A percentile compares a stretch with the other conserved stretches of the same genome.
These are phyloP conservation scores for Datnioides undecimradiatus DNA, from an alignment of 2,113 vertebrate species.

Conservation along the genomic window DNA sequence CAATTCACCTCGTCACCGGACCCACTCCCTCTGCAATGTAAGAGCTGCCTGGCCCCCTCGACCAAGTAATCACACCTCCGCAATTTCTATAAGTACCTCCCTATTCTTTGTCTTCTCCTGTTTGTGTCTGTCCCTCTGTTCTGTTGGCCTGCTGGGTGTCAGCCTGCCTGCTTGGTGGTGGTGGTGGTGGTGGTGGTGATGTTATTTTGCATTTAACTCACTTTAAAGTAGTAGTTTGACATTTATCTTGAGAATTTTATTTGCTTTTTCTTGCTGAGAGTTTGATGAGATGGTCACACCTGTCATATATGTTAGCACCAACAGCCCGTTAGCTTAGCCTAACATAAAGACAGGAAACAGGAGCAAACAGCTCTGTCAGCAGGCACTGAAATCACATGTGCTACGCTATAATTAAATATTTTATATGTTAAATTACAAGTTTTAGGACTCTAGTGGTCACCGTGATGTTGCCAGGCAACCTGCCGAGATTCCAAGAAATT, in stretches of 20 bases:
- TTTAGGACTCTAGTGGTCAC: too few relatives aligned
- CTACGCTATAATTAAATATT: too few relatives aligned
- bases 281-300: background rate
- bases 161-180: slow-evolving; percentile 52
- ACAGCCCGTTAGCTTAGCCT: background rate
- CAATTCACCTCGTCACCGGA: slow-evolving; percentile 97
- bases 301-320: background rate
- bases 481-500: too few relatives aligned
- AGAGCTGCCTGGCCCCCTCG: slow-evolving; percentile 81
- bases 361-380: too few relatives aligned
- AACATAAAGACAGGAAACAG: background rate
- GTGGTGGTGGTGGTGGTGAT: slow-evolving; percentile 36
- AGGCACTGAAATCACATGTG: too few relatives aligned
- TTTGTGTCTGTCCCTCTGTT: slow-evolving; percentile 59
- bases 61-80: slow-evolving; percentile 69
- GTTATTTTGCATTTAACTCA: slow-evolving; percentile 20
- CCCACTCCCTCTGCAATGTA: slow-evolving; percentile 99
- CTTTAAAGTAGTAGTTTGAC: slow-evolving; percentile 8
- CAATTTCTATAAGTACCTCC: slow-evolving; percentile 25
- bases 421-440: too few relatives aligned
- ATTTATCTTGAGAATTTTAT: background rate
- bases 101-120: slow-evolving; percentile 17
- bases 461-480: too few relatives aligned
- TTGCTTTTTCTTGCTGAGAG: background rate
- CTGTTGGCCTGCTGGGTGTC: slow-evolving; percentile 55